Percentiles rank a stretch among this genome's conserved stretches.
Evolutionary conservation across 2,113 vertebrate species (phyloP).

Genomic region (Pithys albifrons): DNA sequence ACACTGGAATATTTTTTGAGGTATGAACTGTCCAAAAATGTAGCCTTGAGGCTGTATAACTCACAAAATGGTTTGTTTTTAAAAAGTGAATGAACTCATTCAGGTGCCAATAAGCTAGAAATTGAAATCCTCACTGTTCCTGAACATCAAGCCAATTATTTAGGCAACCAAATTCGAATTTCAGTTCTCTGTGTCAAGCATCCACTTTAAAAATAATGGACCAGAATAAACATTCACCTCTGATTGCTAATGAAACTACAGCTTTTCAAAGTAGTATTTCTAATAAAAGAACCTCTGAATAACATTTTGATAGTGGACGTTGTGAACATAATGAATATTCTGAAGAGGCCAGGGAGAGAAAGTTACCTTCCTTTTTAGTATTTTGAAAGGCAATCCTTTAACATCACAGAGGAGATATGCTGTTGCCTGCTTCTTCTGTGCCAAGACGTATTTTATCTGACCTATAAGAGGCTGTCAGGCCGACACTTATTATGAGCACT

Average conservation of each 20-base stretch:
- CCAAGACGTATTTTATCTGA: slow-evolving; percentile 47
- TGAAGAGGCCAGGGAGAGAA: slow-evolving; percentile 39
- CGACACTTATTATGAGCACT: slow-evolving; percentile 38
- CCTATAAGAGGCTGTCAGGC: slow-evolving; percentile 43
- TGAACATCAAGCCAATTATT: slow-evolving; percentile 1
- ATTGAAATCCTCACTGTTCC: not conserved
- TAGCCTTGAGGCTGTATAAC: not conserved
- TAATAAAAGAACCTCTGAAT: slow-evolving; percentile 48
- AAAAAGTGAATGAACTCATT: not conserved
- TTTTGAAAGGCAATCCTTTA: slow-evolving; percentile 49
- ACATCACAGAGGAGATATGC: not conserved
- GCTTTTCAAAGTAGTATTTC: slow-evolving; percentile 53
- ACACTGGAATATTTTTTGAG: not conserved
- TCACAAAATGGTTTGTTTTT: slow-evolving; percentile 8
- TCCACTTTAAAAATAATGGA: slow-evolving; percentile 52
- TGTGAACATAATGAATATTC: slow-evolving; percentile 53
- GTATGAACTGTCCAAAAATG: not conserved
- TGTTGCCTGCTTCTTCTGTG: slow-evolving; percentile 2
- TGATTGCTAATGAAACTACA: slow-evolving; percentile 47
- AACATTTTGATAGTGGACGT: slow-evolving; percentile 46
- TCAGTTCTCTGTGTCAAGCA: slow-evolving; percentile 11
- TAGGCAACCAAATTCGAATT: not conserved
- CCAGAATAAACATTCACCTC: slow-evolving; percentile 31
- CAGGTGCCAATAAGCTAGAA: not conserved
- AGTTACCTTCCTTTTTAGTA: slow-evolving; percentile 58